phyloP scores from a whole-genome alignment of 2,888 invertebrate species.

The Tachina fera region DNA sequence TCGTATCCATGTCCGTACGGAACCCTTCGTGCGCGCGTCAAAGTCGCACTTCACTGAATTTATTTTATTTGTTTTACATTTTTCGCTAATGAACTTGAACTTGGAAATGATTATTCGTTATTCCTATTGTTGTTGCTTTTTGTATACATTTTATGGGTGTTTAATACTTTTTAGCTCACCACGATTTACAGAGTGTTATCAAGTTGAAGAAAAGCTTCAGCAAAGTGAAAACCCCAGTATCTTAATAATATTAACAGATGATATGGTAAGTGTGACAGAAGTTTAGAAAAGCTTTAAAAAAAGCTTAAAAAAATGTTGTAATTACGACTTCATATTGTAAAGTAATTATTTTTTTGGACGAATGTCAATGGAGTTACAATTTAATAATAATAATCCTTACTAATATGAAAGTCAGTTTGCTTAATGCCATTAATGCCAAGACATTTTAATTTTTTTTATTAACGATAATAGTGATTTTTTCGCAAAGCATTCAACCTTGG shows the following conservation, averaged over 20 bases:
- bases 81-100: constrained; percentile 65
- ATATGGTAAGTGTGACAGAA: constrained; percentile 86
- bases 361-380: too few relatives aligned
- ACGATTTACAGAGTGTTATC: not conserved
- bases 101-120: constrained; percentile 36
- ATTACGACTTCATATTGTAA: too few relatives aligned
- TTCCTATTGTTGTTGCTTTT: not conserved
- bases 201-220: constrained; percentile 36
- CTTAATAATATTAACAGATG: constrained; percentile 91
- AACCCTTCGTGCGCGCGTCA: too few relatives aligned
- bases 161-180: constrained; percentile 34
- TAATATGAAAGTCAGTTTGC: too few relatives aligned
- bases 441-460: not conserved
- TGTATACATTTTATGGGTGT: constrained; percentile 4
- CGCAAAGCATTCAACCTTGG: constrained; percentile 88
- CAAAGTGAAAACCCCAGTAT: constrained; percentile 85
- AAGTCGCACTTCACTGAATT: too few relatives aligned
- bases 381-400: too few relatives aligned
- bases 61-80: not conserved
- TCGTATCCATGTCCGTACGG: too few relatives aligned
- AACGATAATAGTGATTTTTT: not conserved
- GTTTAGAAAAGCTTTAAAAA: constrained; percentile 1
- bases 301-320: too few relatives aligned
- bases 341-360: too few relatives aligned
- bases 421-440: too few relatives aligned